phyloP scores from a whole-genome alignment of 2,113 vertebrate species.

The Halichoerus grypus region DNA sequence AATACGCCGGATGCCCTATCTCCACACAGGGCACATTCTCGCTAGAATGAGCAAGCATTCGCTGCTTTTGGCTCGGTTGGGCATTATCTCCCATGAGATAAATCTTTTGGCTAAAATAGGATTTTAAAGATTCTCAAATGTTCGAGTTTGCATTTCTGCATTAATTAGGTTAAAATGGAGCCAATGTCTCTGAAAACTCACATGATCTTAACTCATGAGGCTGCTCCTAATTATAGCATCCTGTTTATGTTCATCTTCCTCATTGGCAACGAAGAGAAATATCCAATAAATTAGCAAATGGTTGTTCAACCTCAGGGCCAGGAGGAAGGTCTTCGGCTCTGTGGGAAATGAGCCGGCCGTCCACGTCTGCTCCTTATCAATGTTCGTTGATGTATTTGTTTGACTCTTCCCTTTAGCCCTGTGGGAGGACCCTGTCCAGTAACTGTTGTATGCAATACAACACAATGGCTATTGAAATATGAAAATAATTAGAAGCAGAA shows the following conservation, averaged over 20 bases:
- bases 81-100: background rate
- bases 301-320: fast-evolving
- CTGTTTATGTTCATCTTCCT: fast-evolving
- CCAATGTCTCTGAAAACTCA: background rate
- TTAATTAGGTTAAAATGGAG: background rate
- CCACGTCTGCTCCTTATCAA: fast-evolving
- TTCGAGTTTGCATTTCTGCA: background rate
- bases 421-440: background rate
- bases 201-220: fast-evolving
- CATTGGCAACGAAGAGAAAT: background rate
- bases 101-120: background rate
- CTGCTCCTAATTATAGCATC: background rate
- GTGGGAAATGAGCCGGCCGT: fast-evolving
- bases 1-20: fast-evolving
- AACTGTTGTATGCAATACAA: fast-evolving
- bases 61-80: background rate
- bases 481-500: background rate
- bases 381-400: fast-evolving
- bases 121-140: background rate
- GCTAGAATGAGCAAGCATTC: background rate
- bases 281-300: fast-evolving
- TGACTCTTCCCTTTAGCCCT: fast-evolving
- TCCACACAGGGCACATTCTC: fast-evolving
- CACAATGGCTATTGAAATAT: background rate
- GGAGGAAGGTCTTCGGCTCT: fast-evolving